Percentiles rank a stretch among this genome's conserved stretches.
Evolutionary conservation across 2,113 vertebrate genomes (phyloP).

Genomic region (Toxotes chatareus): DNA sequence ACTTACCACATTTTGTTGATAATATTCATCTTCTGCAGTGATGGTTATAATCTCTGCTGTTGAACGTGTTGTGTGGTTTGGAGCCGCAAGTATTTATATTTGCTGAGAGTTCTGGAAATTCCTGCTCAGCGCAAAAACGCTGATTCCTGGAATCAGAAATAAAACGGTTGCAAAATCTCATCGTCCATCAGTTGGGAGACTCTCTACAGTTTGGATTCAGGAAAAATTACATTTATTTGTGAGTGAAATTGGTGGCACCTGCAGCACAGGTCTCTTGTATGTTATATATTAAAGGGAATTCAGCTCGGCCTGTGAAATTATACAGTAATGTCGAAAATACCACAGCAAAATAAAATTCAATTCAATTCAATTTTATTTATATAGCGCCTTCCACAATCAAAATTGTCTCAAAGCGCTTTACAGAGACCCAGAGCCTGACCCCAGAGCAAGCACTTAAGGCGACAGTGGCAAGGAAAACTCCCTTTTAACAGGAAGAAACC

Average conservation of each 20-base stretch:
- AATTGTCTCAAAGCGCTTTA: too few relatives aligned
- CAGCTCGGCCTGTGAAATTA: not conserved
- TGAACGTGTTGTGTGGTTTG: not conserved
- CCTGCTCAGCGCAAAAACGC: slow-evolving; percentile 11
- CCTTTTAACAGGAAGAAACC: too few relatives aligned
- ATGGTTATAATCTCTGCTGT: not conserved
- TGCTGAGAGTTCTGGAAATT: slow-evolving; percentile 24
- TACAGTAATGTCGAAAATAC: not conserved
- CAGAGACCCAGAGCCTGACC: too few relatives aligned
- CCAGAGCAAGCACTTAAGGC: too few relatives aligned
- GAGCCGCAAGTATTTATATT: slow-evolving; percentile 63
- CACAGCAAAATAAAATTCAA: not conserved
- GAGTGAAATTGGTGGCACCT: not conserved
- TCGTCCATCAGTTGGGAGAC: not conserved
- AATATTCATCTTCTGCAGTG: slow-evolving; percentile 9
- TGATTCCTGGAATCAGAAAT: slow-evolving; percentile 41
- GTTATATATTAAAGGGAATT: not conserved
- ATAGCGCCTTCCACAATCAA: too few relatives aligned
- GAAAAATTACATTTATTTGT: not conserved
- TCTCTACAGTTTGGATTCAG: not conserved
- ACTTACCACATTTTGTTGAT: slow-evolving; percentile 65
- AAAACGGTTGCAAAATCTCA: slow-evolving; percentile 46
- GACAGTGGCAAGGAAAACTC: too few relatives aligned
- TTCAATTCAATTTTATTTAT: too few relatives aligned
- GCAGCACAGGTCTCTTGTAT: not conserved